Base-by-base conservation (phyloP, 2,797 vertebrate genomes). In the Malacoctenus gilli region DNA sequence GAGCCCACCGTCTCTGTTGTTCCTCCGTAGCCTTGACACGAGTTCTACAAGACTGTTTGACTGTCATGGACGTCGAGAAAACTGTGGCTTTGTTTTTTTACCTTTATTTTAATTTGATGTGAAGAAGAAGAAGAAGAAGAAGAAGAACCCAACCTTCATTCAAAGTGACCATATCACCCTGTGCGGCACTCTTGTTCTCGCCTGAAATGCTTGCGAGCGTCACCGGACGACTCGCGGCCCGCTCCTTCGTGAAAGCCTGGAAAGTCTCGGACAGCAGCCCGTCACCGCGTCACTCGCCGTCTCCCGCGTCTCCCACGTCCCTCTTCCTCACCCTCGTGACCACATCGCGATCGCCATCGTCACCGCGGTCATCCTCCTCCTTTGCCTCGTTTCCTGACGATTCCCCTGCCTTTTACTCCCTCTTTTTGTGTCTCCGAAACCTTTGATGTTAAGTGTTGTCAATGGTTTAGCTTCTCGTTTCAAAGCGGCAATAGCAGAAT, bases 401-500 rank as follows among this genome's bases (percentile, higher is more conserved):
- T 59, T 59, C 59, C 68, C 72, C 77, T 60, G 63, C 85, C 84
- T 79, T 89, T 88, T 78, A 76, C 72, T 84, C 83, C 83, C 91
- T 90, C 72, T 91, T 93, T 93, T 84, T 87, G 91, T 93, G 93
- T 95, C 95, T 94, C 93, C 76, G 68, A 85, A 93, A 91, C 92
- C 94, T 93, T 93, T 92, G 92, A 95, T 92, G 96, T 98, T 96
- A 93, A 92, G 83, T 95, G 95, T 98, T 88, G 95, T 97, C 94
- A 92, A 88, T 93, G 93, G 94, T 94, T 92, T 93, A 95, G 95
- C 95, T 95, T 94, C 92, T 90, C 87, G 93, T 94, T 93, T 95
- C 93, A 93, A 93, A 92, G 92, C 94, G 84, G 94, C 94, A 92
- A 91, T 92, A 94, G 94, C 96, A 95, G 95, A 94, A 94, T 93